Conservation (phyloP, 2,113 vertebrate genomes). For the Siniperca knerii region DNA sequence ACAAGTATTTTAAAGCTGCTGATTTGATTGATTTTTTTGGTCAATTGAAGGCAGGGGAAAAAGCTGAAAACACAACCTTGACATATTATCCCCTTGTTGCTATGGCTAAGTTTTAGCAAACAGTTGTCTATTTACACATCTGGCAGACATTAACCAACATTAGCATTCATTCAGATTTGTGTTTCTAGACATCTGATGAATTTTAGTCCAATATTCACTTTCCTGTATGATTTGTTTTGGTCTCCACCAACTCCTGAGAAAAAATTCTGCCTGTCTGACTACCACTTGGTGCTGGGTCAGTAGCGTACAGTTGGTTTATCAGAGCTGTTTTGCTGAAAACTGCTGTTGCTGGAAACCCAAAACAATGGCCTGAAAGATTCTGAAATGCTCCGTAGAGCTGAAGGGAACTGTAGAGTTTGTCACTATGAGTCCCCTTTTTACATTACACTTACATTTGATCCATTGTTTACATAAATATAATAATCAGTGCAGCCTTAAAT, state of each 20-base stretch:
- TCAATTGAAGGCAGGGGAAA: background rate
- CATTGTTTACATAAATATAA: slow-evolving; percentile 4
- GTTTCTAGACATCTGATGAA: background rate
- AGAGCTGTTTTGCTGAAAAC: background rate
- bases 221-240: background rate
- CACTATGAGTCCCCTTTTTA: background rate
- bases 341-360: background rate
- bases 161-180: background rate
- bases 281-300: background rate
- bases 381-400: background rate
- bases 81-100: background rate
- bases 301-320: background rate
- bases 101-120: background rate
- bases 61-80: background rate
- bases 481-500: slow-evolving; percentile 9
- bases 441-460: background rate
- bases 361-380: background rate
- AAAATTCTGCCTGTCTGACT: background rate
- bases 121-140: background rate
- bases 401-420: background rate
- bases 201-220: background rate
- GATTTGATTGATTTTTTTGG: background rate
- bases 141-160: background rate
- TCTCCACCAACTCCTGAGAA: background rate
- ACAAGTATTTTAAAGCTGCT: background rate